Evolutionary conservation across 2,888 invertebrate species (phyloP).

Genomic region (Rhagonycha fulva): DNA sequence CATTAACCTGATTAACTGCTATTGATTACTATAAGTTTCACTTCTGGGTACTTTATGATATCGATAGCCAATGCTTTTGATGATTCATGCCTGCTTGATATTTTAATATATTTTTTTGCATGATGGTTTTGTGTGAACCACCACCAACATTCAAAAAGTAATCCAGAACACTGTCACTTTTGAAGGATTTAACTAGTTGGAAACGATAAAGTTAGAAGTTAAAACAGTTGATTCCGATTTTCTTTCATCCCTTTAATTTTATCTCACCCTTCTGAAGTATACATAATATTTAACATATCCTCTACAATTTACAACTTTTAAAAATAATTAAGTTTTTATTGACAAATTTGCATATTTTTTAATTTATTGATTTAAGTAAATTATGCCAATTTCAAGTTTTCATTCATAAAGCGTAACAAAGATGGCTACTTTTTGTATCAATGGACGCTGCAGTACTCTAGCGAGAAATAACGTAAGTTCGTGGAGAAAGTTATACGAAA

Average conservation of each 20-base stretch:
- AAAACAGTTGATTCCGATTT: no score
- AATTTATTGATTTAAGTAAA: neutral
- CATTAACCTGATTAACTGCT: constrained; percentile 45
- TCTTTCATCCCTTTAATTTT: no score
- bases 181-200: neutral
- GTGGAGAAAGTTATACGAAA: neutral
- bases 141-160: neutral
- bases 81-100: neutral
- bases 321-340: no score
- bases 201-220: no score
- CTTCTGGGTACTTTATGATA: constrained; percentile 26
- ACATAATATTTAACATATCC: no score
- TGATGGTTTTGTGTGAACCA: neutral
- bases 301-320: no score
- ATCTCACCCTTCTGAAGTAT: no score
- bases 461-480: neutral
- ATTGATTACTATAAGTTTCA: constrained; percentile 31
- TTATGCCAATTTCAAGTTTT: neutral
- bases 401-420: neutral
- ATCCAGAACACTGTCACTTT: neutral
- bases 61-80: neutral
- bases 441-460: neutral
- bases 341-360: no score
- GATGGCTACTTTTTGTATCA: neutral
- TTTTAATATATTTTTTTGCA: no score